These are phyloP conservation scores for cat (Felis catus) DNA, from an alignment of 2,113 vertebrate genomes.

Conservation along the genomic window DNA sequence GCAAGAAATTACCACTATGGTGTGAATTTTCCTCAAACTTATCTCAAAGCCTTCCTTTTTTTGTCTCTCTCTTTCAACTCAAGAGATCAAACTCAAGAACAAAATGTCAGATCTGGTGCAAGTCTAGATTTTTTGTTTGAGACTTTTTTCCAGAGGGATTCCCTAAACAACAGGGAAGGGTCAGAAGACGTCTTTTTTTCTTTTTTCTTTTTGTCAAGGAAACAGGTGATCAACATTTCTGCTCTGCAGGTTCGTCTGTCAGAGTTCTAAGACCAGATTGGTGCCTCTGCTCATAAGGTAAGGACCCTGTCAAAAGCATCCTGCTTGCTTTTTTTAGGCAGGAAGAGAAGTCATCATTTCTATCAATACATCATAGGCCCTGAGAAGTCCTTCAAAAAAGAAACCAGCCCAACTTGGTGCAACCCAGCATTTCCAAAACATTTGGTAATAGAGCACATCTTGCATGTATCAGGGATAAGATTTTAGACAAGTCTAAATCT, in stretches of 20 bases:
- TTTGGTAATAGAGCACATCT: background rate
- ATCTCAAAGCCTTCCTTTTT: background rate
- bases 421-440: background rate
- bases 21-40: background rate
- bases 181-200: background rate
- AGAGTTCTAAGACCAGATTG: background rate
- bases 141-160: background rate
- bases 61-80: background rate
- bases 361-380: background rate
- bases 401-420: background rate
- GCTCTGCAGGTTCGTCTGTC: background rate
- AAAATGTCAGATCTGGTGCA: background rate
- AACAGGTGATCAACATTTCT: background rate
- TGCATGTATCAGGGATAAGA: background rate
- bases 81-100: slow-evolving; percentile 24
- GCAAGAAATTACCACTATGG: background rate
- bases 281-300: too few species aligned
- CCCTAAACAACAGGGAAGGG: background rate
- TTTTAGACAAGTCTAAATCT: background rate
- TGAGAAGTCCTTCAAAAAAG: background rate
- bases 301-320: background rate
- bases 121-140: background rate
- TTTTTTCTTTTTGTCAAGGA: background rate
- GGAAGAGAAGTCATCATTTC: background rate
- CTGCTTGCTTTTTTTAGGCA: background rate